Evolutionary conservation across 2,797 vertebrate species (phyloP).

Genomic region (Catharus ustulatus): DNA sequence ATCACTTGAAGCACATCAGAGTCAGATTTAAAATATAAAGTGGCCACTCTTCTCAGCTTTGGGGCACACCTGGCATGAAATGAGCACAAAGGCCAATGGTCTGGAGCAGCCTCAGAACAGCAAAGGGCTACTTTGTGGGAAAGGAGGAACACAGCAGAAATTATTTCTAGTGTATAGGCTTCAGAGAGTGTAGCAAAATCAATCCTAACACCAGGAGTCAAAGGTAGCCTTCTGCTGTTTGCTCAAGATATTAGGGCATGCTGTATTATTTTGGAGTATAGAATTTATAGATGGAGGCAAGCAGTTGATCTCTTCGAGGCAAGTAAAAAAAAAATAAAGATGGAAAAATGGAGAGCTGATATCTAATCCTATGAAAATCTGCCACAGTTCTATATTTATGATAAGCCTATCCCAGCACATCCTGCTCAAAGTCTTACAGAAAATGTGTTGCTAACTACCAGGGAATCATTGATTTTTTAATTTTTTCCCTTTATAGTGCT

Average conservation of each 20-base stretch:
- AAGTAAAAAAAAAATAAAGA: not conserved
- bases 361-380: constrained; percentile 35
- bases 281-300: not conserved
- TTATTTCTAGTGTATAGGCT: not conserved
- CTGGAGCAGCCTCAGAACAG: not conserved
- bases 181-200: not conserved
- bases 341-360: not conserved
- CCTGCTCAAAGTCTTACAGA: constrained; percentile 48
- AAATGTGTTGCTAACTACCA: constrained; percentile 62
- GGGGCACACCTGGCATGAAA: not conserved
- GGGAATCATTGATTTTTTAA: constrained; percentile 56
- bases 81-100: not conserved
- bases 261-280: not conserved
- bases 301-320: not conserved
- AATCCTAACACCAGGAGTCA: not conserved
- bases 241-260: not conserved
- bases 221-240: constrained; percentile 2
- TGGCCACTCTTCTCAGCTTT: not conserved
- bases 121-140: not conserved
- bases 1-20: not conserved
- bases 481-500: not conserved
- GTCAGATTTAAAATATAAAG: not conserved
- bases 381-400: constrained; percentile 42
- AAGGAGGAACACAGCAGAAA: not conserved
- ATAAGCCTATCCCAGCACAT: constrained; percentile 50